These are phyloP conservation scores for Haliclystus octoradiatus DNA, from an alignment of 30 jellyfish, hydroid and myxozoan species.

Conservation along the genomic window DNA sequence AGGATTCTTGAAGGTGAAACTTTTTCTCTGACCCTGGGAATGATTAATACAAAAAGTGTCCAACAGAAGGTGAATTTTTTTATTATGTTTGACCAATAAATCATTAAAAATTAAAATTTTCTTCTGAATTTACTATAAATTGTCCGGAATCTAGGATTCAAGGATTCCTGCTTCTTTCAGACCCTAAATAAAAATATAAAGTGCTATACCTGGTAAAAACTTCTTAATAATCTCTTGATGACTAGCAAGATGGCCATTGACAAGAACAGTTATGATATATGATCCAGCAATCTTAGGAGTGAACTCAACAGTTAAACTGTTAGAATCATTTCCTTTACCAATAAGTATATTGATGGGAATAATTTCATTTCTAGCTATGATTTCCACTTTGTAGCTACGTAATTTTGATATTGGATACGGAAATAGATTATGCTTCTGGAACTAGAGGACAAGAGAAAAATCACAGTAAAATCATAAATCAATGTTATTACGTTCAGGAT, in stretches of 20 bases:
- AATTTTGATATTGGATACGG: constrained; percentile 10
- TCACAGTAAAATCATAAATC: no score
- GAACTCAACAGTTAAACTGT: constrained; percentile 20
- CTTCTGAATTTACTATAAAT: no score
- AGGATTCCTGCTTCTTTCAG: no score
- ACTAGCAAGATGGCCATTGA: constrained; percentile 19
- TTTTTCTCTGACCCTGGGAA: no score
- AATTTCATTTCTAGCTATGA: constrained; percentile 2
- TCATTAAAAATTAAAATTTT: no score
- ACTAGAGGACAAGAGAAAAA: constrained; percentile 12
- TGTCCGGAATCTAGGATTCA: no score
- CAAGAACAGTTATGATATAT: constrained; percentile 19
- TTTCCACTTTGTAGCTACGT: constrained; percentile 12
- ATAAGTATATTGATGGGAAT: constrained; percentile 13
- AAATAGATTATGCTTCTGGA: constrained; percentile 16
- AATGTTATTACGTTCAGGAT: no score
- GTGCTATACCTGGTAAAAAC: constrained; percentile 21
- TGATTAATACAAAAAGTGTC: no score
- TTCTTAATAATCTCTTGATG: neutral
- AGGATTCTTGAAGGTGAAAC: no score
- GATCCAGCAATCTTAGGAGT: constrained; percentile 34
- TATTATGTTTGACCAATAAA: no score
- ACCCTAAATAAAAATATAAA: no score
- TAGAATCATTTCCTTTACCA: constrained; percentile 6
- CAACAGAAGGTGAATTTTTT: no score